Conservation (phyloP, 2,797 vertebrate genomes). For the Poeciliopsis paucimaculata region DNA sequence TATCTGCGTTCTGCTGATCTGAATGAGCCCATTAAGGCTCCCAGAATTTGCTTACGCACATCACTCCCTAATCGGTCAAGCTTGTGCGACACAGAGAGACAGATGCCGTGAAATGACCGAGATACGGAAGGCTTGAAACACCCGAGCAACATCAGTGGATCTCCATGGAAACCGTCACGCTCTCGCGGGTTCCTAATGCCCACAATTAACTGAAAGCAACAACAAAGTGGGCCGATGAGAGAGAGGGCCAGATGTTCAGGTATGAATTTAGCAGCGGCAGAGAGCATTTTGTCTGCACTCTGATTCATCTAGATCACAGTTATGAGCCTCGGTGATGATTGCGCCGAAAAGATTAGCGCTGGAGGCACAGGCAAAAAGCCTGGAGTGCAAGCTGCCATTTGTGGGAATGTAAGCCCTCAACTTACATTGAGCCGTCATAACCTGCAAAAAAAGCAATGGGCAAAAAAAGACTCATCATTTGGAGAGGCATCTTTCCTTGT, state of each 20-base stretch:
- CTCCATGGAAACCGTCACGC: slow-evolving; percentile 72
- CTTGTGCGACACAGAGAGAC: slow-evolving; percentile 61
- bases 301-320: slow-evolving; percentile 56
- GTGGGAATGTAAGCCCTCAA: slow-evolving; percentile 1
- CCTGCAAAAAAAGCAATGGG: background rate
- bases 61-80: slow-evolving; percentile 56
- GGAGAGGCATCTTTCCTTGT: background rate
- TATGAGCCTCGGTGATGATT: slow-evolving; percentile 42
- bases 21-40: slow-evolving; percentile 35
- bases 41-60: slow-evolving; percentile 45
- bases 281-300: slow-evolving; percentile 36
- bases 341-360: slow-evolving; percentile 37
- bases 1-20: slow-evolving; percentile 25
- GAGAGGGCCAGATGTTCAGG: slow-evolving; percentile 69
- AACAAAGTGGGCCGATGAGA: slow-evolving; percentile 63
- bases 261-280: slow-evolving; percentile 38
- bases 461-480: background rate
- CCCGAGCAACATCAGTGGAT: slow-evolving; percentile 51
- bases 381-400: background rate
- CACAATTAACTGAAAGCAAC: slow-evolving; percentile 65
- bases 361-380: slow-evolving; percentile 16
- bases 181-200: slow-evolving; percentile 66
- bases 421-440: background rate
- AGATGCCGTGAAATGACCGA: slow-evolving; percentile 73
- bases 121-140: slow-evolving; percentile 53